phyloP scores from a whole-genome alignment of 2,113 vertebrate genomes.

The Natator depressus region DNA sequence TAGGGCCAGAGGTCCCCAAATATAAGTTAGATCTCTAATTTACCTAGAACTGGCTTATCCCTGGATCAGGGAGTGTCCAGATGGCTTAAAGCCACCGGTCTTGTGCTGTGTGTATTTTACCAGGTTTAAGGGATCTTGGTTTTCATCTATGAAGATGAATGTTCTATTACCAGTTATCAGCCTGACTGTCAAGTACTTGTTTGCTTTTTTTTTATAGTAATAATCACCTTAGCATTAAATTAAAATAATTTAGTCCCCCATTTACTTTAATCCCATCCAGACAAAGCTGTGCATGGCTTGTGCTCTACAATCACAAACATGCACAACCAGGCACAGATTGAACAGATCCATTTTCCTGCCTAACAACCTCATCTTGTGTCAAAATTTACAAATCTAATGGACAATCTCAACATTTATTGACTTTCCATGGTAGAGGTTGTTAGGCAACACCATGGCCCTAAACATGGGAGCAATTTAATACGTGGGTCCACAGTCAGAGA shows the following conservation, averaged over 20 bases:
- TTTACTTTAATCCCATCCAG: background rate
- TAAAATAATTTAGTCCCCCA: background rate
- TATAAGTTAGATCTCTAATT: background rate
- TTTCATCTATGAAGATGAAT: background rate
- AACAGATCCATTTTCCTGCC: background rate
- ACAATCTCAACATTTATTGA: background rate
- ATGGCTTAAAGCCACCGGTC: background rate
- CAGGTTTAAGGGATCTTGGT: background rate
- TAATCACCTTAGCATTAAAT: conserved; percentile 18
- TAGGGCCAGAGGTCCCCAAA: background rate
- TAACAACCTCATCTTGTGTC: background rate
- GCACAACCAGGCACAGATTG: background rate
- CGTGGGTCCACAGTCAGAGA: background rate
- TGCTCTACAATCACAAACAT: background rate
- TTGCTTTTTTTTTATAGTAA: background rate
- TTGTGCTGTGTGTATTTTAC: background rate
- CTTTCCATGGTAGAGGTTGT: background rate
- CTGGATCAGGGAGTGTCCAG: background rate
- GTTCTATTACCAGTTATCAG: background rate
- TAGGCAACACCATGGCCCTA: background rate
- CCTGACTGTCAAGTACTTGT: background rate
- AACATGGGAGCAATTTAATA: background rate
- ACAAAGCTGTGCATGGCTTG: background rate
- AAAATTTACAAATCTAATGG: background rate
- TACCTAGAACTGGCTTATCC: background rate